phyloP scores from a whole-genome alignment of 1,140 invertebrate genomes.

The Danaus plexippus region DNA sequence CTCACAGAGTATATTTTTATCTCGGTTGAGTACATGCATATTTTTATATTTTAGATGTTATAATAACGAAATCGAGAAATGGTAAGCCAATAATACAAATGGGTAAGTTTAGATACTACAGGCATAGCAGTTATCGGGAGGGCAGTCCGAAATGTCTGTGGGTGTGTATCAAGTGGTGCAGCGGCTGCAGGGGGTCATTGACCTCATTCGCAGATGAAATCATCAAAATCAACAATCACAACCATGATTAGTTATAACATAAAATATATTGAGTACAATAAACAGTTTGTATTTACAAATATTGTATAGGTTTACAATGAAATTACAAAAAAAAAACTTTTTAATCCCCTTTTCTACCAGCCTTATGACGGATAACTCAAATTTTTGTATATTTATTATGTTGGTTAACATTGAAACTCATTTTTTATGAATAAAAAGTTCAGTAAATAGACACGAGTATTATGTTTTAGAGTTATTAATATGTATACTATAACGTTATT shows the following conservation, averaged over 20 bases:
- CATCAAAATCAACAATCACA: slow-evolving; percentile 25
- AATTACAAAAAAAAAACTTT: too few relatives aligned
- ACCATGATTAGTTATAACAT: slow-evolving; percentile 6
- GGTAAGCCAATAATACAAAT: slow-evolving; percentile 31
- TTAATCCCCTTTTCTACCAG: too few relatives aligned
- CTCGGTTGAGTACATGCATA: not conserved
- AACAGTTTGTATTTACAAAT: too few relatives aligned
- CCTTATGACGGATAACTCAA: too few relatives aligned
- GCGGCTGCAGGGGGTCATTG: slow-evolving; percentile 29
- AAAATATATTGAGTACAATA: too few relatives aligned
- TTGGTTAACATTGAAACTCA: too few relatives aligned
- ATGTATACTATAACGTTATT: too few relatives aligned
- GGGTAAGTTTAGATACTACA: slow-evolving; percentile 29
- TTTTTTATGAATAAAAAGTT: too few relatives aligned
- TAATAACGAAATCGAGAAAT: slow-evolving; percentile 22
- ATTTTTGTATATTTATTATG: too few relatives aligned
- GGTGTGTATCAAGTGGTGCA: slow-evolving; percentile 32
- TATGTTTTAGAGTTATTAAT: too few relatives aligned
- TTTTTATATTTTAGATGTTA: slow-evolving; percentile 22
- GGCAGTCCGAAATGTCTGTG: slow-evolving; percentile 27
- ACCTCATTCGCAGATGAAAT: slow-evolving; percentile 26
- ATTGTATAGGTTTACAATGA: too few relatives aligned
- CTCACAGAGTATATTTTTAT: not conserved
- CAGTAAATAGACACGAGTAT: too few relatives aligned
- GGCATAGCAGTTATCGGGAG: slow-evolving; percentile 31